Conservation (phyloP, 2,797 vertebrate genomes). For the Acipenser oxyrinchus region DNA sequence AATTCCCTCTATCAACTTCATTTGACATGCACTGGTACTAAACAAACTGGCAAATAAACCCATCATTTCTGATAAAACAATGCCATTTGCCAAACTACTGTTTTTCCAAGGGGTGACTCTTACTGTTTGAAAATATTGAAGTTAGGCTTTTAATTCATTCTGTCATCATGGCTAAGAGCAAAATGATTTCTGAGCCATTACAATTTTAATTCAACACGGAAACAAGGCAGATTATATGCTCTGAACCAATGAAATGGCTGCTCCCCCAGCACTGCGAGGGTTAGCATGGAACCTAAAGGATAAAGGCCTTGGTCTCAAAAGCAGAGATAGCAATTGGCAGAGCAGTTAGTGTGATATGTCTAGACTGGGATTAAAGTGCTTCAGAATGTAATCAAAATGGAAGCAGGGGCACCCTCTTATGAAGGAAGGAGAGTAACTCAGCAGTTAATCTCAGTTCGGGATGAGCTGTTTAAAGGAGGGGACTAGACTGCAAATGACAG, state of each 20-base stretch:
- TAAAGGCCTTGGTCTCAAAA: constrained; percentile 46
- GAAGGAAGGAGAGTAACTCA: background rate
- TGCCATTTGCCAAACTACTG: constrained; percentile 61
- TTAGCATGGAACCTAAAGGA: constrained; percentile 43
- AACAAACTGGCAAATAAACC: constrained; percentile 77
- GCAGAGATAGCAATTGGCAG: constrained; percentile 38
- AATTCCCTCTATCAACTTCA: constrained; percentile 59
- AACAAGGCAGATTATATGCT: constrained; percentile 66
- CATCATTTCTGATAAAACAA: constrained; percentile 65
- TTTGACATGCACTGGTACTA: constrained; percentile 73
- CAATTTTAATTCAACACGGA: constrained; percentile 67
- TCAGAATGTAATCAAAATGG: background rate
- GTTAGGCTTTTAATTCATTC: constrained; percentile 55
- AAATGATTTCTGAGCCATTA: constrained; percentile 63
- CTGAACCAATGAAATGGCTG: constrained; percentile 15
- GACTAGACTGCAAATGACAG: background rate
- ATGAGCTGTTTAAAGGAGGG: background rate
- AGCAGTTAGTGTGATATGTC: constrained; percentile 34
- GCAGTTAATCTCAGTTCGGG: background rate
- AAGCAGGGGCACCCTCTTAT: background rate
- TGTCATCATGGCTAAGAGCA: constrained; percentile 59
- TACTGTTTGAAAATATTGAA: constrained; percentile 50
- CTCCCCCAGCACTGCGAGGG: constrained; percentile 42
- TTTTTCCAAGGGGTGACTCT: constrained; percentile 9
- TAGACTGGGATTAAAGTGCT: constrained; percentile 36